Evolutionary conservation across 2,888 invertebrate genomes (phyloP).

Genomic region (Dasysyrphus albostriatus): DNA sequence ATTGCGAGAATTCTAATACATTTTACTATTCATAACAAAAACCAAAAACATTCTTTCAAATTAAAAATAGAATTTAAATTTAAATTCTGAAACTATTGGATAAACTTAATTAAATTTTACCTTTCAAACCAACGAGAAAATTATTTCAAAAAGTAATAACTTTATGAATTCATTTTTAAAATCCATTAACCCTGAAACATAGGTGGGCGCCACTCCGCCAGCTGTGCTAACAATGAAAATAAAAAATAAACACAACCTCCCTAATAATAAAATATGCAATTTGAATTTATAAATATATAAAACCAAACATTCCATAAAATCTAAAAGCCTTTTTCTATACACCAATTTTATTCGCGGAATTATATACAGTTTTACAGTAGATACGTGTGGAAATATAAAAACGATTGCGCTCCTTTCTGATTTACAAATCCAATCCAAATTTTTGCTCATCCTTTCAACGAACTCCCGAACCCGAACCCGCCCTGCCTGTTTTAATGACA

Average conservation of each 20-base stretch:
- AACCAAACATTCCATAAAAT: not conserved
- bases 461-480: not conserved
- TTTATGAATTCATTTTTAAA: too few species aligned
- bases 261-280: not conserved
- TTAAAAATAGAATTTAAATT: too few species aligned
- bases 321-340: not conserved
- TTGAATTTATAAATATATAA: not conserved
- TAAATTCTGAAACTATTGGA: too few species aligned
- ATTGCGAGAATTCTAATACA: too few species aligned
- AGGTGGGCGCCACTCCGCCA: too few species aligned
- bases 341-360: not conserved
- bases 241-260: not conserved
- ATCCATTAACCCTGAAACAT: too few species aligned
- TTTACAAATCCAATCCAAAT: slow-evolving; percentile 10
- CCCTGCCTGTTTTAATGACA: not conserved
- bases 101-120: too few species aligned
- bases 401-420: not conserved
- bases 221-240: not conserved
- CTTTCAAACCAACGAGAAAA: too few species aligned
- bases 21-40: too few species aligned
- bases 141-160: too few species aligned
- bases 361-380: not conserved
- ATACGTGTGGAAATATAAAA: not conserved
- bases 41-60: too few species aligned
- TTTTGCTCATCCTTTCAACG: not conserved